Evolutionary conservation across 2,888 invertebrate species (phyloP).

Genomic region (Criorhina ranunculi): DNA sequence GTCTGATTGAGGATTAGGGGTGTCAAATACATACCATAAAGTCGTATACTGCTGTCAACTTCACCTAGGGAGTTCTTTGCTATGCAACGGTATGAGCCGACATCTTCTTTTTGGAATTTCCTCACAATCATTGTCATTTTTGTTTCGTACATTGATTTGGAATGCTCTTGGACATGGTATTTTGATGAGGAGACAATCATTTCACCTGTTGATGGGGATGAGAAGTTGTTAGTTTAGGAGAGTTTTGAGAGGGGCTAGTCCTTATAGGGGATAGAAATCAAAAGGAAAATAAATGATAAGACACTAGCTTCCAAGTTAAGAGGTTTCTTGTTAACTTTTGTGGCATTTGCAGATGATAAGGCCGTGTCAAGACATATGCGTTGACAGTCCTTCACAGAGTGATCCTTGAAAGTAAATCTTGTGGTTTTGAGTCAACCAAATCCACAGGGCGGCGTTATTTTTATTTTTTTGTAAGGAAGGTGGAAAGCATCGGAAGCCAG

Average conservation of each 20-base stretch:
- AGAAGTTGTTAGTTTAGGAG: not conserved
- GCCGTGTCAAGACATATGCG: no score
- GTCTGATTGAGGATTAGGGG: conserved; percentile 46
- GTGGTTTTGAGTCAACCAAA: no score
- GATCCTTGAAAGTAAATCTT: no score
- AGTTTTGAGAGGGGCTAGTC: not conserved
- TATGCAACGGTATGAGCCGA: conserved; percentile 93
- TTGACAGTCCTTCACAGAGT: no score
- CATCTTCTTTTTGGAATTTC: conserved; percentile 89
- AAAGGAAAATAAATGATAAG: no score
- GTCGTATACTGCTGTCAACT: conserved; percentile 93
- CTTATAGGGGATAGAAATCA: not conserved
- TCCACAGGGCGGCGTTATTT: no score
- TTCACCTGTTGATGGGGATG: conserved; percentile 86
- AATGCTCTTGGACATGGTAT: conserved; percentile 90
- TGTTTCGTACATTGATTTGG: conserved; percentile 91
- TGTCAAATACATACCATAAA: conserved; percentile 89
- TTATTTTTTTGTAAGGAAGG: no score
- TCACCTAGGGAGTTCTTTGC: conserved; percentile 95
- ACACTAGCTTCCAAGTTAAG: no score
- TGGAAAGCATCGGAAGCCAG: no score
- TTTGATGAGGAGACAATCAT: conserved; percentile 93
- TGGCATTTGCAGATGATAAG: no score
- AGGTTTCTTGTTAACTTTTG: no score
- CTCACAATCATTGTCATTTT: conserved; percentile 92